These are phyloP conservation scores for Garra rufa DNA, from an alignment of 2,113 vertebrate genomes.

Conservation along the genomic window DNA sequence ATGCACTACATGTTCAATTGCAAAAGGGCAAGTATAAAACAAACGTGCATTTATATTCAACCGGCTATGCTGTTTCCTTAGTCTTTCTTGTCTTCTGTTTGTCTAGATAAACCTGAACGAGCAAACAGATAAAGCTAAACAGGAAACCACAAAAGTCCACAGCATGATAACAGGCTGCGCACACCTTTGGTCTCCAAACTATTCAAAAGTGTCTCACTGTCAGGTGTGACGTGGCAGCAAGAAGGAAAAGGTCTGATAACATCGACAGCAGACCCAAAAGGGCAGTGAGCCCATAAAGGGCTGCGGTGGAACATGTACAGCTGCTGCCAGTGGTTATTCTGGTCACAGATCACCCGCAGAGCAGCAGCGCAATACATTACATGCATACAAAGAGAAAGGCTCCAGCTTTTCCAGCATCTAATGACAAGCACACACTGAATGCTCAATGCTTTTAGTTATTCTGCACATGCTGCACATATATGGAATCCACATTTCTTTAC, in stretches of 20 bases:
- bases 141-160: slow-evolving; percentile 25
- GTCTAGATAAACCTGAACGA: slow-evolving; percentile 31
- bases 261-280: slow-evolving; percentile 39
- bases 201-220: slow-evolving; percentile 61
- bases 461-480: not conserved
- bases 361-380: not conserved
- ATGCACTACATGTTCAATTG: not conserved
- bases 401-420: not conserved
- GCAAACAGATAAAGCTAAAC: slow-evolving; percentile 48
- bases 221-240: slow-evolving; percentile 23
- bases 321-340: slow-evolving; percentile 41
- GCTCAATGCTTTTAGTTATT: not conserved
- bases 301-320: not conserved
- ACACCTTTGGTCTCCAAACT: slow-evolving; percentile 35
- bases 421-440: not conserved
- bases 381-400: slow-evolving; percentile 17
- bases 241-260: slow-evolving; percentile 46
- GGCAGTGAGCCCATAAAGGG: slow-evolving; percentile 37
- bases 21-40: not conserved
- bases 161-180: slow-evolving; percentile 51
- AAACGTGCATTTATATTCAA: not conserved
- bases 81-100: not conserved
- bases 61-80: not conserved
- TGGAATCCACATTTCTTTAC: not conserved
- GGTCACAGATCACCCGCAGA: slow-evolving; percentile 11